These are phyloP conservation scores for Pollenia griseotomentosa DNA, from an alignment of 2,888 invertebrate species.

Conservation along the genomic window DNA sequence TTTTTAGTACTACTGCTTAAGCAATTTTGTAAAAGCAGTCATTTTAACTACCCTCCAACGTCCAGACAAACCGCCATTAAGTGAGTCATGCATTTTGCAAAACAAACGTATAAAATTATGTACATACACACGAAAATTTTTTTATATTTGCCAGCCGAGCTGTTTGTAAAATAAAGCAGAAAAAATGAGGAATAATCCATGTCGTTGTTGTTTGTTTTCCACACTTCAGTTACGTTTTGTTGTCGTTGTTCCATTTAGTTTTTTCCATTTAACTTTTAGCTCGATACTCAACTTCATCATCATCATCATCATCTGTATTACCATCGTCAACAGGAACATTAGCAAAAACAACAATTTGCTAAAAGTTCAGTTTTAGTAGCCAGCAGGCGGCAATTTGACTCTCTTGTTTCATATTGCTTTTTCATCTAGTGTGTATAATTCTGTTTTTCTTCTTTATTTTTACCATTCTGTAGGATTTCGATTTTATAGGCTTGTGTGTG, in stretches of 20 bases:
- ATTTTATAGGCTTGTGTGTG: conserved; percentile 45
- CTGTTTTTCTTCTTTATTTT: background rate
- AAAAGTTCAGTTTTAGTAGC: conserved; percentile 25
- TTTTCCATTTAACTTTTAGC: conserved; percentile 55
- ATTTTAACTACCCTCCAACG: conserved; percentile 64
- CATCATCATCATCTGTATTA: conserved; percentile 38
- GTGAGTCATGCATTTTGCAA: conserved; percentile 62
- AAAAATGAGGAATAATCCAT: conserved; percentile 36
- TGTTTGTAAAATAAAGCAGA: conserved; percentile 40
- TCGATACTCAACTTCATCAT: conserved; percentile 40
- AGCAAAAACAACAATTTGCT: conserved; percentile 26
- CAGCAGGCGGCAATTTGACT: conserved; percentile 65
- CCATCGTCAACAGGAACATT: conserved; percentile 35
- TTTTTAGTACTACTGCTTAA: conserved; percentile 23
- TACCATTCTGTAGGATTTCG: conserved; percentile 16
- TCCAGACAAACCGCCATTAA: conserved; percentile 57
- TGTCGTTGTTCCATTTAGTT: conserved; percentile 53
- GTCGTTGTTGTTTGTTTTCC: conserved; percentile 57
- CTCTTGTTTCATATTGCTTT: conserved; percentile 40
- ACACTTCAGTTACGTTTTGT: conserved; percentile 61
- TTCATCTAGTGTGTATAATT: conserved; percentile 4
- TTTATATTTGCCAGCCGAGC: conserved; percentile 39
- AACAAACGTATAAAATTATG: conserved; percentile 30
- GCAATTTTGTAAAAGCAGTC: conserved; percentile 51
- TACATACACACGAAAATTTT: conserved; percentile 1